Percentiles rank a stretch among this genome's conserved stretches.
These are phyloP conservation scores for Enteromius trimaculatus DNA, from an alignment of 2,797 vertebrate species.

Conservation along the genomic window DNA sequence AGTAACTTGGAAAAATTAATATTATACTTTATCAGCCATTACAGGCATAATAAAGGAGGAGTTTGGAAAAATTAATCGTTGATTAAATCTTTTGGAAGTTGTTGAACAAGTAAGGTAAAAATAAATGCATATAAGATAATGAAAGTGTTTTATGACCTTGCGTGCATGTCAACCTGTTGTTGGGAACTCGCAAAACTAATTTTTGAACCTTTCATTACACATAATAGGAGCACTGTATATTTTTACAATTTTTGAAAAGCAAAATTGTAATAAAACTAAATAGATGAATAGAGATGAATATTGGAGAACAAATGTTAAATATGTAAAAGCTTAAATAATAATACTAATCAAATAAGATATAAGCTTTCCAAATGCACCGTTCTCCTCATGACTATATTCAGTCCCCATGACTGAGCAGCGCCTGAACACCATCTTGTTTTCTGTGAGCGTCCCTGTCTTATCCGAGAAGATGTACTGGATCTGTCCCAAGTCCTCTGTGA, in stretches of 20 bases:
- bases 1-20: too few relatives aligned
- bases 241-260: background rate
- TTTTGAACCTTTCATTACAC: too few relatives aligned
- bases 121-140: too few relatives aligned
- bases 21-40: too few relatives aligned
- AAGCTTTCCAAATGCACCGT: constrained; percentile 75
- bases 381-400: constrained; percentile 92
- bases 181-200: too few relatives aligned
- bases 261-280: background rate
- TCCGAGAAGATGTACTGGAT: constrained; percentile 94
- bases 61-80: too few relatives aligned
- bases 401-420: constrained; percentile 88
- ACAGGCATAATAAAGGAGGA: too few relatives aligned
- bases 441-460: constrained; percentile 96
- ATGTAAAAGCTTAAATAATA: background rate
- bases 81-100: too few relatives aligned
- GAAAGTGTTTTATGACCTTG: too few relatives aligned
- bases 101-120: too few relatives aligned
- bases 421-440: constrained; percentile 98
- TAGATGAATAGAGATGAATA: background rate
- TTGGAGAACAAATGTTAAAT: background rate
- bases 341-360: background rate
- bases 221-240: too few relatives aligned
- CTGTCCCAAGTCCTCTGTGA: constrained; percentile 96
- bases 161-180: too few relatives aligned